Evolutionary conservation across 2,888 invertebrate genomes (phyloP).

Genomic region (Lacanobia oleracea): DNA sequence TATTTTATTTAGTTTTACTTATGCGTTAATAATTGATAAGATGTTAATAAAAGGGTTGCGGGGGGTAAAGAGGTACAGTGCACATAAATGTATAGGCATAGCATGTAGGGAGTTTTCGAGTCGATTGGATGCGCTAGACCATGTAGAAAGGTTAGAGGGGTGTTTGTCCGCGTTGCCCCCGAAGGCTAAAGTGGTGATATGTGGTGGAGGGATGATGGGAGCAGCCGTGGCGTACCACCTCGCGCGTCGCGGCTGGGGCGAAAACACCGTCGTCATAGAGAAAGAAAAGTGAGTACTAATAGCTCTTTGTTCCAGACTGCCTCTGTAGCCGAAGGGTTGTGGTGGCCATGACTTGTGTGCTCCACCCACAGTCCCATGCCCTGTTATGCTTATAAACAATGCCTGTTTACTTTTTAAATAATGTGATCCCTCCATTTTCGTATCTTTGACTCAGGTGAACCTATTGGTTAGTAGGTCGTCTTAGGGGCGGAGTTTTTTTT

Average conservation of each 20-base stretch:
- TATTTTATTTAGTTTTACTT: slow-evolving; percentile 22
- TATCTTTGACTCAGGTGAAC: not conserved
- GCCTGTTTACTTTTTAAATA: not conserved
- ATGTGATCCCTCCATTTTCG: not conserved
- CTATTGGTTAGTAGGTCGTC: not conserved
- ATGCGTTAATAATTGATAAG: slow-evolving; percentile 22
- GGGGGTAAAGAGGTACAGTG: slow-evolving; percentile 46
- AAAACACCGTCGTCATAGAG: slow-evolving; percentile 95
- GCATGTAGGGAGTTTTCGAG: slow-evolving; percentile 71
- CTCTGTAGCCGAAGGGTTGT: not conserved
- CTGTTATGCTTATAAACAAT: not conserved
- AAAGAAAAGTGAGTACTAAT: slow-evolving; percentile 92
- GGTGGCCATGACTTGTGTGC: not conserved
- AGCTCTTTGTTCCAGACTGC: slow-evolving; percentile 4
- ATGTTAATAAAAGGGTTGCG: slow-evolving; percentile 73
- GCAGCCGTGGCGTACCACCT: slow-evolving; percentile 98
- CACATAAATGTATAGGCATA: slow-evolving; percentile 61
- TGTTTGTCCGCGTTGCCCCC: slow-evolving; percentile 80
- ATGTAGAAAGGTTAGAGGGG: slow-evolving; percentile 79
- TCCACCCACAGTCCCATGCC: not conserved
- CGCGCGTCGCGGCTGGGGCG: slow-evolving; percentile 95
- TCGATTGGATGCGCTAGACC: slow-evolving; percentile 77
- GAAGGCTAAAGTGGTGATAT: slow-evolving; percentile 94
- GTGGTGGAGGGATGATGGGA: slow-evolving; percentile 98
- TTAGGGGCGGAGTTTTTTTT: no score